Conservation (phyloP, 1,140 invertebrate genomes). For the Brachionus angularis region DNA sequence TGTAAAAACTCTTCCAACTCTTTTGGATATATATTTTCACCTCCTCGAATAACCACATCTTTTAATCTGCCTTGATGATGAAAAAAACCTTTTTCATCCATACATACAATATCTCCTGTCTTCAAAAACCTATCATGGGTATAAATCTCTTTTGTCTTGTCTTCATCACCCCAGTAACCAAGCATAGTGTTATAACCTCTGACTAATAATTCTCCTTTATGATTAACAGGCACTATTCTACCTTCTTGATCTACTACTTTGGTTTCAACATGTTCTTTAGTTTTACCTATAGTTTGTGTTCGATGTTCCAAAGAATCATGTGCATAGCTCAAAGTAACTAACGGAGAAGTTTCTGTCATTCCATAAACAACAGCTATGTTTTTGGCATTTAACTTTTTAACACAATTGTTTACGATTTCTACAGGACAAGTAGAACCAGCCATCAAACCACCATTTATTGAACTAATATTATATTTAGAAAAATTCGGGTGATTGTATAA, state of each 20-base stretch:
- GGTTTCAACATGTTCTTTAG: constrained; percentile 51
- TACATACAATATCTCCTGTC: constrained; percentile 68
- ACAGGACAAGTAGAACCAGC: constrained; percentile 14
- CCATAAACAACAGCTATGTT: constrained; percentile 34
- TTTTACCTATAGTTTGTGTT: constrained; percentile 11
- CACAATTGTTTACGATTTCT: constrained; percentile 12
- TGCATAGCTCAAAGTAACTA: not conserved
- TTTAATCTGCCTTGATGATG: constrained; percentile 76
- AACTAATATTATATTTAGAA: constrained; percentile 54
- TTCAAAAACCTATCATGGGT: constrained; percentile 27
- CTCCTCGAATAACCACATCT: constrained; percentile 84
- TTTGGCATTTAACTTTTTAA: constrained; percentile 15
- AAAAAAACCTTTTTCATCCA: constrained; percentile 73
- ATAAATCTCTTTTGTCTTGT: constrained; percentile 58
- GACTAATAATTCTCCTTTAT: constrained; percentile 74
- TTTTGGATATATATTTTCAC: constrained; percentile 77
- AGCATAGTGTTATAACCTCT: constrained; percentile 77
- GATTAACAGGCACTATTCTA: constrained; percentile 69
- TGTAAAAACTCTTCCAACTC: constrained; percentile 80
- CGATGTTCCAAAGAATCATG: constrained; percentile 10
- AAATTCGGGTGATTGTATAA: constrained; percentile 62
- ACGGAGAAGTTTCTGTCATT: constrained; percentile 30
- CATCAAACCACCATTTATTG: constrained; percentile 47
- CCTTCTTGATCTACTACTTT: constrained; percentile 69
- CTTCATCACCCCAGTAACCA: constrained; percentile 76